Percentiles rank a stretch among this genome's conserved stretches.
These are phyloP conservation scores for Phenganax stokvisi DNA, from an alignment of 92 coral and sea anemone genomes.

Conservation along the genomic window DNA sequence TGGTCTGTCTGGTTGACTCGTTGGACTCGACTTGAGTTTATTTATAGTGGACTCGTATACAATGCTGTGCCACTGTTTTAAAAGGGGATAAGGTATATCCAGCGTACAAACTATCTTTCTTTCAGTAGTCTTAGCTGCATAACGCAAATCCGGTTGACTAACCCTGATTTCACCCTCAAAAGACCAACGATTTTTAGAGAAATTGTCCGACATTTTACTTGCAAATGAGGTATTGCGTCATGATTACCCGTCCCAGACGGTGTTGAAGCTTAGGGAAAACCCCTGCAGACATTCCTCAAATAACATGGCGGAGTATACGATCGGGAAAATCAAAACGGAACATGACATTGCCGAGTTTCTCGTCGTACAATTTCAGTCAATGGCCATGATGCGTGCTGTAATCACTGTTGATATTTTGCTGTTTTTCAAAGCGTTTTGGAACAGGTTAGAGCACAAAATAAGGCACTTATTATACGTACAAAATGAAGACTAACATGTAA, in stretches of 20 bases:
- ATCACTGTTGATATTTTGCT: conserved; percentile 16
- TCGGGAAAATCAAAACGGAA: background rate
- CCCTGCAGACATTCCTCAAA: background rate
- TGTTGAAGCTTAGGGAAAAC: background rate
- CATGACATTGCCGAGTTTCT: conserved; percentile 4
- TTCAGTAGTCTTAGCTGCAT: conserved; percentile 27
- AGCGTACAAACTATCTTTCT: conserved; percentile 37
- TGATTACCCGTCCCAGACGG: background rate
- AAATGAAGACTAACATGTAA: conserved; percentile 17
- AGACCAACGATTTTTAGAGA: conserved; percentile 2
- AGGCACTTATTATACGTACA: conserved; percentile 3
- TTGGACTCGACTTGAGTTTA: background rate
- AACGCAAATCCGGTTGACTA: conserved; percentile 30
- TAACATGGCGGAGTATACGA: background rate
- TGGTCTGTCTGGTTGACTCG: background rate
- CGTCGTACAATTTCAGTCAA: conserved; percentile 5
- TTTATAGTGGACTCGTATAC: conserved; percentile 11
- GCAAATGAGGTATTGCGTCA: conserved; percentile 29
- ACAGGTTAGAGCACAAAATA: conserved; percentile 8
- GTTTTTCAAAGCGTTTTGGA: conserved; percentile 23
- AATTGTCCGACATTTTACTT: background rate
- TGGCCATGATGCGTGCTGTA: background rate
- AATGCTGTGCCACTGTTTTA: conserved; percentile 33
- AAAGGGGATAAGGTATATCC: conserved; percentile 37
- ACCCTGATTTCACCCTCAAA: conserved; percentile 32